Evolutionary conservation across 2,888 invertebrate species (phyloP), one percentile per base, ranked within the genome.

Genomic region (Chrysolina americana): DNA sequence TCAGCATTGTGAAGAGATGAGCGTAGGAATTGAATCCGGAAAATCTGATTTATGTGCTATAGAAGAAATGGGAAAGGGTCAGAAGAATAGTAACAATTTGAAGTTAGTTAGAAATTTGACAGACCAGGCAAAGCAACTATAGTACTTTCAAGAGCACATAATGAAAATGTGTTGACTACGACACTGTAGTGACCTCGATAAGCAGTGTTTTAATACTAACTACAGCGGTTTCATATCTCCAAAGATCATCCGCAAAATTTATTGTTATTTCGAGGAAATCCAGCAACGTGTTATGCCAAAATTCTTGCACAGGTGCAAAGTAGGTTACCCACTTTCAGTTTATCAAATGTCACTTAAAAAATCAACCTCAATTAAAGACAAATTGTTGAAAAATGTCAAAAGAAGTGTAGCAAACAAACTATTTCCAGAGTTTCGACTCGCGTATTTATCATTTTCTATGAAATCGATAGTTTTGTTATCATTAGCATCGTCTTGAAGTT

Each of bases 311-410:
- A 36, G n/a, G 10, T n/a, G 36, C 28, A 59, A 15, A 59, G 36
- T 59, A 28, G 59, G 59, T 59, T 9, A n/a, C 36, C 59, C 23
- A 36, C 59, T 59, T 36, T 36, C 28, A n/a, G 50, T 50, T 50
- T 50, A 3, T 17, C 10, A 4, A 47, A 15, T 15, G 47, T 47
- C 15, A n/a, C 15, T 13, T 47, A 0, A 47, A 47, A 47, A 47
- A 36, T 6, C 8, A 36, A 36, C 0, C 6, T 36, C 8, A 36
- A 6, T 28, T 2, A 44, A 6, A 44, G 8, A 47, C 6, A 10
- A 15, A 47, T 47, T 47, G 2, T 47, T n/a, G 2, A 47, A 47
- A 47, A 36, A 36, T 28, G 2, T 28, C 28, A 2, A 8, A 10
- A 17, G 19, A 50, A 53, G 11, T 21, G 23, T 28, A 1, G 28